phyloP scores from a whole-genome alignment of 1,140 invertebrate species.

The Hetaerina americana region DNA sequence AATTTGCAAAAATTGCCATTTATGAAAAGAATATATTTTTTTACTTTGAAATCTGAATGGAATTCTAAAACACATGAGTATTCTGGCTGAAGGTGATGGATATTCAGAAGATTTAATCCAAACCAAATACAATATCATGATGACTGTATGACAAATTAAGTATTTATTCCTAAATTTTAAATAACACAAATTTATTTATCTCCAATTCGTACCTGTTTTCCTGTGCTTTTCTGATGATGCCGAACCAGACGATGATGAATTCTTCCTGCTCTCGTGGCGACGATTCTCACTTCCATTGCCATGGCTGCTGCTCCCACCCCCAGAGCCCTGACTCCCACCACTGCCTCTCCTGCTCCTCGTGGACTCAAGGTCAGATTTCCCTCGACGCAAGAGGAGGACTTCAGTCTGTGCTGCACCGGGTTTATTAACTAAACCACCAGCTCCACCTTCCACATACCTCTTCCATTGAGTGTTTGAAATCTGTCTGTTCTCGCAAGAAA shows the following conservation, averaged over 20 bases:
- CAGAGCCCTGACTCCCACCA: conserved; percentile 3
- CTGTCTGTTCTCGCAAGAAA: conserved; percentile 22
- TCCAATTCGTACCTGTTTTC: neutral
- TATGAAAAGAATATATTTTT: too few relatives aligned
- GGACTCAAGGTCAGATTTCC: conserved; percentile 19
- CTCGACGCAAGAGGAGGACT: conserved; percentile 10
- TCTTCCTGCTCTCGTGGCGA: conserved; percentile 13
- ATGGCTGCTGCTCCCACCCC: neutral
- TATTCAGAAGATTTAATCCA: too few relatives aligned
- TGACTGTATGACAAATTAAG: too few relatives aligned
- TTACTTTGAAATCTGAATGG: too few relatives aligned
- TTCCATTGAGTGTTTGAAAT: conserved; percentile 41
- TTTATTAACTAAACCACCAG: conserved; percentile 16
- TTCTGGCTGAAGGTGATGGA: too few relatives aligned
- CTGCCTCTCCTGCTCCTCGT: conserved; percentile 9
- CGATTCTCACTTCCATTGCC: conserved; percentile 12
- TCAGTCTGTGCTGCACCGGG: neutral
- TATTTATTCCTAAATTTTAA: too few relatives aligned
- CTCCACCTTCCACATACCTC: conserved; percentile 37
- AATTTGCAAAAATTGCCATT: too few relatives aligned
- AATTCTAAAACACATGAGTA: too few relatives aligned
- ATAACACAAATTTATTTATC: too few relatives aligned
- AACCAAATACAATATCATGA: too few relatives aligned
- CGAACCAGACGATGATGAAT: neutral
- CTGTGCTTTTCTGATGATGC: neutral